Evolutionary conservation across 2,888 invertebrate species (phyloP), one percentile per base, ranked within the genome.

Genomic region (Netelia fuscicornis): DNA sequence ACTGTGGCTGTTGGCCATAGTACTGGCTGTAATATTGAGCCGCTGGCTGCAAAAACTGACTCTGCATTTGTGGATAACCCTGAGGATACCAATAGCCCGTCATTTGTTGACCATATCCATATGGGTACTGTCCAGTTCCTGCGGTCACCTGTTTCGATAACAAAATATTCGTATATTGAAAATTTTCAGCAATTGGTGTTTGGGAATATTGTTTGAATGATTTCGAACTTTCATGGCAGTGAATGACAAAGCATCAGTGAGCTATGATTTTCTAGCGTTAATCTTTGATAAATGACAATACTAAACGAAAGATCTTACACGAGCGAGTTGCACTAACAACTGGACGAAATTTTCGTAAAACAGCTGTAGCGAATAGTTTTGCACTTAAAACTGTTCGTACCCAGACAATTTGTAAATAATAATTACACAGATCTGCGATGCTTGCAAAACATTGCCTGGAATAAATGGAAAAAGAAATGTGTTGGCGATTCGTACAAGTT

Each of bases 101-200:
- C 97, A 98, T 97, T 93, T 98, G 97, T 93, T 97, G 97, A 88
- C 98, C 97, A 92, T 98, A 98, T 67, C 97, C 96, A 93, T 98
- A 98, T 1, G 97, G 97, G 93, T 98, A 98, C 92, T 98, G 98
- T 88, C 96, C 95, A 81, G 96, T 95, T 90, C 96, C 97, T 87
- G 96, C 95, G 87, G 95, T 95, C 88, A 94, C 94, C 93, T 95
- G 94, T 90, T 74, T 54, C 2, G 54, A n/a, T 62, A 54, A 74
- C 64, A 48, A 13, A 48, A 67, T 9, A 2, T 54, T 42, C 20
- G 58, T 23, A 54, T 60, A 48, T 42, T 64, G 37, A 25, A 20
- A 20, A 58, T 20, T 20, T 58, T 5, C 20, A 5, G 2, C 23
- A 58, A 58, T 58, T 20, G 9, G 23, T 6, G 6, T 17, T 56